Evolutionary conservation across 1,140 invertebrate species (phyloP), one percentile per base, ranked within the genome.

Genomic region (Zelostemma sp.): DNA sequence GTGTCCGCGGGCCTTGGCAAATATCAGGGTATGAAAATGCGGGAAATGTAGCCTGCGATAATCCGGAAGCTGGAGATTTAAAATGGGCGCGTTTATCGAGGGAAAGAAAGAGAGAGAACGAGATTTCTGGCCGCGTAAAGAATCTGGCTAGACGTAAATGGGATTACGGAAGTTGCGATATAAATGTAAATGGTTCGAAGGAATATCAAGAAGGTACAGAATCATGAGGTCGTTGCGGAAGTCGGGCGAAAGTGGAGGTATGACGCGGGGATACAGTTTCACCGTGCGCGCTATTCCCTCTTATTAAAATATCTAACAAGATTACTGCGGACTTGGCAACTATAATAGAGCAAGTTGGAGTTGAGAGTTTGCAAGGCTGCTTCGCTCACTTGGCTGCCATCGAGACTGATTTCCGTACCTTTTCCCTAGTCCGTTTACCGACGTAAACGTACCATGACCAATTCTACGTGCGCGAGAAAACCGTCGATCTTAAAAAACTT

Each of bases 291-390:
- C 25, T 28, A 28, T 76, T 80, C 72, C 61, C 75, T 80, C 79
- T 82, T 82, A 81, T 81, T 82, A 83, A 83, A 83, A 83, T 81
- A 81, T 81, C 80, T 80, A 83, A 83, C 78, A 70, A 78, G 77
- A 81, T 83, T 83, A 83, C 80, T 70, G 68, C 72, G 73, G 76
- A 82, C 76, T 80, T 78, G 77, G 77, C 75, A 80, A 81, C 81
- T 80, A 78, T 79, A 80, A 81, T 80, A 73, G 76, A 80, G 67
- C 77, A 68, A 78, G 70, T 79, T 72, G 69, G 74, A 80, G 74
- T 80, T 83, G 72, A 69, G 75, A 80, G 73, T 80, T 83, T 73
- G 68, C 68, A 43, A 51, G 71, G 73, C 62, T 70, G 65, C 53
- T 43, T 51, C 31, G 45, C 49, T 72, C 38, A 12, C 51, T 38